A percentile compares a stretch with the other conserved stretches of the same genome.
Evolutionary conservation across 2,888 invertebrate genomes (phyloP).

Genomic region (Cephus pulcher): DNA sequence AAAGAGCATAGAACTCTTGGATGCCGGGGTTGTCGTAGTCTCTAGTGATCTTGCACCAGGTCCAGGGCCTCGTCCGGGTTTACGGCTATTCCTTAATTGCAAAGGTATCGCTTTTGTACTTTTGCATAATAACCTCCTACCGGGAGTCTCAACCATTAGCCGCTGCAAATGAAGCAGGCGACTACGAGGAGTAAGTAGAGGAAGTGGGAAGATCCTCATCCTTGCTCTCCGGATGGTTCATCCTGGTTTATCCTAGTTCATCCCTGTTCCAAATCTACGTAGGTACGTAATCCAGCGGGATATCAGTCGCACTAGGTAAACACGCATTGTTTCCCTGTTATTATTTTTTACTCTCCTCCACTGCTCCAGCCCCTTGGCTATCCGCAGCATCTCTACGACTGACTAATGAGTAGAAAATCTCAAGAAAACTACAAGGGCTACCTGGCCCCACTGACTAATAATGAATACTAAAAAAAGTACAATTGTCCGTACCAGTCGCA

Average conservation of each 20-base stretch:
- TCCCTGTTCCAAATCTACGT: no score
- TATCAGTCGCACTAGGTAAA: no score
- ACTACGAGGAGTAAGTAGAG: constrained; percentile 11
- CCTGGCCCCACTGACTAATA: constrained; percentile 22
- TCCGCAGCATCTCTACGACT: constrained; percentile 20
- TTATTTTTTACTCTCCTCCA: neutral
- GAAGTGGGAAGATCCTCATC: neutral
- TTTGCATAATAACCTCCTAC: constrained; percentile 58
- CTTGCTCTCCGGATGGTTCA: no score
- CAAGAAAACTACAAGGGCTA: constrained; percentile 50
- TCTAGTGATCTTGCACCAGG: no score
- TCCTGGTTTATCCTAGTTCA: no score
- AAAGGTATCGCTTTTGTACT: constrained; percentile 62
- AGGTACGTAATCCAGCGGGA: no score
- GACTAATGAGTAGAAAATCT: constrained; percentile 59
- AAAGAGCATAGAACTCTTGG: no score
- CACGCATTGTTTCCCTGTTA: no score
- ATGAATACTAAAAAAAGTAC: constrained; percentile 37
- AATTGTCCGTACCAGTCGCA: constrained; percentile 34
- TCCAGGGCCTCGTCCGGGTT: constrained; percentile 31
- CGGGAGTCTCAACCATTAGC: constrained; percentile 45
- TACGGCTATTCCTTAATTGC: constrained; percentile 60
- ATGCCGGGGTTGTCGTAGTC: no score
- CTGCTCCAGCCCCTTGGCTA: neutral
- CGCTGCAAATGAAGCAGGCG: constrained; percentile 42